Conservation (phyloP, 2,113 vertebrate species). For the Ophthalmolycus amberensis region DNA sequence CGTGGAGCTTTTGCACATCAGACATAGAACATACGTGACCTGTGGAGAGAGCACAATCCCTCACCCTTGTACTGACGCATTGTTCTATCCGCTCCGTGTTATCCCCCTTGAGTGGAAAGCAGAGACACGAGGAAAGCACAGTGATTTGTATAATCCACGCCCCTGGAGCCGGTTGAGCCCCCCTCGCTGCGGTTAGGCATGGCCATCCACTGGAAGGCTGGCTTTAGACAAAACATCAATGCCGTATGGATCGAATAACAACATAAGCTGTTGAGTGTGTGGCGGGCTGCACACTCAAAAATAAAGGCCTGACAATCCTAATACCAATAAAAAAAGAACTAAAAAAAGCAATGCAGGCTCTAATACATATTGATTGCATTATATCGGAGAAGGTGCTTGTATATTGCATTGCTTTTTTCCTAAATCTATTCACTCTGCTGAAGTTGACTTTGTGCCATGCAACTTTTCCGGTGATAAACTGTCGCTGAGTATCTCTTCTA, state of each 20-base stretch:
- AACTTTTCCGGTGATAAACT: background rate
- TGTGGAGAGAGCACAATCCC: background rate
- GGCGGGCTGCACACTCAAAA: slow-evolving; percentile 29
- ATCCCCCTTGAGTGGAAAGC: slow-evolving; percentile 45
- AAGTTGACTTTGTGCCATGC: slow-evolving; percentile 8
- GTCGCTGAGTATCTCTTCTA: background rate
- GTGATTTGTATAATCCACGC: slow-evolving; percentile 69
- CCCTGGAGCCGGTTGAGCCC: slow-evolving; percentile 53
- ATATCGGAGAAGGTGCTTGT: slow-evolving; percentile 12
- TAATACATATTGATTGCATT: slow-evolving; percentile 47
- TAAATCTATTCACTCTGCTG: slow-evolving; percentile 9
- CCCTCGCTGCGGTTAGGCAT: slow-evolving; percentile 51
- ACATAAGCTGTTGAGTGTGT: slow-evolving; percentile 56
- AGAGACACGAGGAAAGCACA: slow-evolving; percentile 47
- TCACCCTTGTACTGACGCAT: slow-evolving; percentile 13
- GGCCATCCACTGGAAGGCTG: slow-evolving; percentile 61
- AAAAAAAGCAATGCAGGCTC: slow-evolving; percentile 21
- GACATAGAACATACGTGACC: background rate
- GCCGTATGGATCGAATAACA: slow-evolving; percentile 63
- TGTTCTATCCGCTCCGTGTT: slow-evolving; percentile 32
- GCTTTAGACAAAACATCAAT: slow-evolving; percentile 72
- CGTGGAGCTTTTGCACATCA: background rate
- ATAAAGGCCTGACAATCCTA: slow-evolving; percentile 32
- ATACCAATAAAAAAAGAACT: slow-evolving; percentile 4
- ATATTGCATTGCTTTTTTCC: slow-evolving; percentile 4